Conservation (phyloP, 1,140 invertebrate genomes). For the Ditylenchus dipsaci region DNA sequence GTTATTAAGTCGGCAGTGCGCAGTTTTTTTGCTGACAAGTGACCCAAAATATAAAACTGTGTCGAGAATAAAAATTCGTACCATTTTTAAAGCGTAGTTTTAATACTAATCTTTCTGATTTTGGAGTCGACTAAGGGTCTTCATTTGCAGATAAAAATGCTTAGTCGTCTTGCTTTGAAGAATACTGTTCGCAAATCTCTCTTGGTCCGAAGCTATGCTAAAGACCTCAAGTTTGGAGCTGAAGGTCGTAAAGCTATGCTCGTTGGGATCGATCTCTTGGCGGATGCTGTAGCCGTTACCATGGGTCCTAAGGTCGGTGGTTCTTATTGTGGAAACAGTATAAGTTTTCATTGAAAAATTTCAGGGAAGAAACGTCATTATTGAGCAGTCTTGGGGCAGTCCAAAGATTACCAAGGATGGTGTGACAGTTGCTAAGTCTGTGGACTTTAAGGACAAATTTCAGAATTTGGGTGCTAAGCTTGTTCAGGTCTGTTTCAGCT, state of each 20-base stretch:
- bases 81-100: too few relatives aligned
- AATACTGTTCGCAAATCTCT: neutral
- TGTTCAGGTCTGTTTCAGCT: conserved; percentile 68
- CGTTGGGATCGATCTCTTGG: conserved; percentile 91
- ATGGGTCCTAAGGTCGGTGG: conserved; percentile 89
- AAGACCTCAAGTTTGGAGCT: conserved; percentile 94
- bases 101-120: too few relatives aligned
- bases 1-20: too few relatives aligned
- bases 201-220: conserved; percentile 65
- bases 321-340: neutral
- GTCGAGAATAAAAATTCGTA: too few relatives aligned
- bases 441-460: conserved; percentile 97
- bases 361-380: conserved; percentile 92
- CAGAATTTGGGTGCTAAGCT: conserved; percentile 98
- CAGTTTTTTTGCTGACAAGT: too few relatives aligned
- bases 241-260: conserved; percentile 94
- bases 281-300: conserved; percentile 97
- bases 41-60: too few relatives aligned
- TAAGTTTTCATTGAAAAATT: conserved; percentile 18
- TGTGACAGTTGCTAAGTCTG: conserved; percentile 95
- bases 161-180: conserved; percentile 18
- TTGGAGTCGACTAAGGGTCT: too few relatives aligned
- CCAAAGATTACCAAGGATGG: conserved; percentile 99
- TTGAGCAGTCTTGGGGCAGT: conserved; percentile 97
- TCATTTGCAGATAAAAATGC: conserved; percentile 19